These are phyloP conservation scores for Tenrec ecaudatus DNA, from an alignment of 2,113 vertebrate species.

Conservation along the genomic window DNA sequence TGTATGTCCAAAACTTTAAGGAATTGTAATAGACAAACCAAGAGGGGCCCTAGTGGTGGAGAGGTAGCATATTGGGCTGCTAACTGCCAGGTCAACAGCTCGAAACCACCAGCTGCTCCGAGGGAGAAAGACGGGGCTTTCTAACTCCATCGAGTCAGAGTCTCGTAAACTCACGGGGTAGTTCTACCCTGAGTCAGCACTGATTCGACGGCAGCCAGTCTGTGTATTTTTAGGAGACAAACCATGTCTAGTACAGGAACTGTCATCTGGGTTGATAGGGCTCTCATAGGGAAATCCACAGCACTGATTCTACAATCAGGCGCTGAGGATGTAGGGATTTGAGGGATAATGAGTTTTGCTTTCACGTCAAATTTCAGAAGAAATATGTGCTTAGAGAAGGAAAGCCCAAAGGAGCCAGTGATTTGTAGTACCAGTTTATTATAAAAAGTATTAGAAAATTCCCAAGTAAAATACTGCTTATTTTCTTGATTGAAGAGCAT, in stretches of 20 bases:
- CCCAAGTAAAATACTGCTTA: neutral
- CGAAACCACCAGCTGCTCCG: too few species aligned
- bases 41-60: too few species aligned
- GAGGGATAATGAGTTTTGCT: neutral
- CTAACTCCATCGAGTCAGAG: too few species aligned
- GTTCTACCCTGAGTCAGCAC: too few species aligned
- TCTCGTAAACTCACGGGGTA: too few species aligned
- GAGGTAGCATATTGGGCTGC: too few species aligned
- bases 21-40: neutral
- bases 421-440: conserved; percentile 59
- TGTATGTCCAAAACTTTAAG: neutral
- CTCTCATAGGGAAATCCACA: conserved; percentile 16
- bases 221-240: too few species aligned
- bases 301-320: neutral
- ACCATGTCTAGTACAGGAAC: too few species aligned
- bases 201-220: too few species aligned
- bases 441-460: conserved; percentile 59
- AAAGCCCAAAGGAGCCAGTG: conserved; percentile 24
- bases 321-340: conserved; percentile 13
- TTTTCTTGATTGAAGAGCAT: conserved; percentile 51
- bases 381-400: conserved; percentile 7
- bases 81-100: too few species aligned
- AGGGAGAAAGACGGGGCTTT: too few species aligned
- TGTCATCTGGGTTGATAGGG: neutral
- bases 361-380: neutral